Conservation (phyloP, 2,113 vertebrate genomes). For the Labeo catla region DNA sequence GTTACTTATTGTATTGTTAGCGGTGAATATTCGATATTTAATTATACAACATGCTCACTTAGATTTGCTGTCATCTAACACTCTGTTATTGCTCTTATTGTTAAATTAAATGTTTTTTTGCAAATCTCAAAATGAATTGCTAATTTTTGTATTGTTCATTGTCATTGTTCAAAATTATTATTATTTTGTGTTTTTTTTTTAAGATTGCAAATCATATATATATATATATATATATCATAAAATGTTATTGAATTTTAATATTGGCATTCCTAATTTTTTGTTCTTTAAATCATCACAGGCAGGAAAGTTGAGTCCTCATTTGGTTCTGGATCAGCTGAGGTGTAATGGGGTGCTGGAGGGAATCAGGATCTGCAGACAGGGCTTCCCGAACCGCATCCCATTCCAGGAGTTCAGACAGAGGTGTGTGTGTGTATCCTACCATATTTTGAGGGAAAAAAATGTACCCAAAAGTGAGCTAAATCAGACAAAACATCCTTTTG, state of each 20-base stretch:
- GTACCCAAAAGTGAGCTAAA: not conserved
- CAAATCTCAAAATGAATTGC: not conserved
- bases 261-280: not conserved
- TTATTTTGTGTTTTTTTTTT: not conserved
- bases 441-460: not conserved
- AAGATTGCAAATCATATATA: no score
- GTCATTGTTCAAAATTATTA: no score
- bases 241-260: not conserved
- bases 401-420: conserved; percentile 94
- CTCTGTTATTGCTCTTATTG: not conserved
- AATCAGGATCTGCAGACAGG: conserved; percentile 92
- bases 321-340: conserved; percentile 88
- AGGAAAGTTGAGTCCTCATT: conserved; percentile 83
- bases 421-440: conserved; percentile 64
- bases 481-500: not conserved
- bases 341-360: conserved; percentile 93
- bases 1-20: no score
- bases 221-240: not conserved
- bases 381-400: conserved; percentile 92
- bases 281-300: conserved; percentile 70
- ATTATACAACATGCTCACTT: not conserved
- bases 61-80: not conserved
- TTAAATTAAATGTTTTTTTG: not conserved
- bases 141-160: no score
- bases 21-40: no score